Base-by-base conservation (phyloP, 2,888 invertebrate species). In the Globia sparganii region DNA sequence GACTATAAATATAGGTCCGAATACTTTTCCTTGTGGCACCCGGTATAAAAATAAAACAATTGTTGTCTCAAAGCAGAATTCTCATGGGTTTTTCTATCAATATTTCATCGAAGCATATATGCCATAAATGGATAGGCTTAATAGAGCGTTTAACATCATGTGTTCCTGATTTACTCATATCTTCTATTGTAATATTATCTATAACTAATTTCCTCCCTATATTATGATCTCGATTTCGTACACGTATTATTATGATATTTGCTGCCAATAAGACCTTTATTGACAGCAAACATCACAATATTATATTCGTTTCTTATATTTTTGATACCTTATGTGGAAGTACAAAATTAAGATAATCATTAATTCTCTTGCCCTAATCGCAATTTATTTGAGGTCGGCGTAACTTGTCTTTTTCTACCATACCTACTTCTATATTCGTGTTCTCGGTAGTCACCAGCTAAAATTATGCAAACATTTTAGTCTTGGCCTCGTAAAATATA, bases 1-100 rank as follows among this genome's bases (percentile, higher is more conserved):
- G 49, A 68, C 71, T 43, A 4, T 40, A 25, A 69, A 61, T 49
- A 69, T 21, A 34, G 72, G 78, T 5, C 82, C 59, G 9, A 74
- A 31, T 64, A 61, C 34, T 18, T 37, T 53, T 28, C 85, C 73
- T 68, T 81, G 77, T 53, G 59, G 67, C 4, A 77, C 25, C 25
- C 73, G 56, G 1, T 37, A 43, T 13, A 34, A 34, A 3, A n/a
- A 28, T 6, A 28, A 18, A 13, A 25, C 1, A 5, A n/a, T 46
- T 37, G 13, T 66, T 13, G 3, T 25, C 28, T 25, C 31, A 66
- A 28, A 77, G 28, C 6, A 53, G 1, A 34, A 64, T 34, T 28
- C 3, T 15, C 15, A 1, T 58, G 8, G 5, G 8, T 28, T 4
- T 69, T 67, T 43, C 3, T 40, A 8, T 25, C 0, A n/a, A 13